Percentiles rank a stretch among this genome's conserved stretches.
Evolutionary conservation across 2,113 vertebrate genomes (phyloP).

Genomic region (Atrichornis clamosus): DNA sequence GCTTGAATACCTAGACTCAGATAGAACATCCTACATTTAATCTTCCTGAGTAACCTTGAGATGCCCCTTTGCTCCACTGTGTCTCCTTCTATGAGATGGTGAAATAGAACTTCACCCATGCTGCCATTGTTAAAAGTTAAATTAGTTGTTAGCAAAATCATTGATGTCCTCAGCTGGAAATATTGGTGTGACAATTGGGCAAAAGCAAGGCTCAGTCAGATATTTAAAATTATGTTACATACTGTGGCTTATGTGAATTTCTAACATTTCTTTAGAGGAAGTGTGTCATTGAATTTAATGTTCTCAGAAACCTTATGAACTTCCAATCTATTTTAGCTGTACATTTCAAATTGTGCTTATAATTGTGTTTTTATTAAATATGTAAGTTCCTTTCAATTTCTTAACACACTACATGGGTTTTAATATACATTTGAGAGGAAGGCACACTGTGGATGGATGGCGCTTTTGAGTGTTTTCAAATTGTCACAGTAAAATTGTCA

Average conservation of each 20-base stretch:
- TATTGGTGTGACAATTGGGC: not conserved
- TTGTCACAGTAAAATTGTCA: constrained; percentile 44
- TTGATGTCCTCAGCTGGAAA: not conserved
- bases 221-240: constrained; percentile 1
- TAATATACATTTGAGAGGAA: constrained; percentile 26
- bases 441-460: not conserved
- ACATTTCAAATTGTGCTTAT: constrained; percentile 26
- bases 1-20: not conserved
- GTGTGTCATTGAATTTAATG: not conserved
- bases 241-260: not conserved
- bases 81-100: not conserved
- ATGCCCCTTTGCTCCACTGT: not conserved
- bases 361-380: constrained; percentile 27
- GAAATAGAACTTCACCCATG: not conserved
- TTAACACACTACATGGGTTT: not conserved
- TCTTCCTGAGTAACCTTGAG: not conserved
- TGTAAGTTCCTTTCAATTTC: not conserved
- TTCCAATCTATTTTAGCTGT: constrained; percentile 8
- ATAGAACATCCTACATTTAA: not conserved
- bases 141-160: not conserved
- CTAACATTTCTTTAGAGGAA: constrained; percentile 29
- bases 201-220: not conserved
- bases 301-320: constrained; percentile 15
- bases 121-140: not conserved
- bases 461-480: constrained; percentile 40